Base-by-base conservation (phyloP, 92 coral and sea anemone species). In the Umimayanthus kanabou region DNA sequence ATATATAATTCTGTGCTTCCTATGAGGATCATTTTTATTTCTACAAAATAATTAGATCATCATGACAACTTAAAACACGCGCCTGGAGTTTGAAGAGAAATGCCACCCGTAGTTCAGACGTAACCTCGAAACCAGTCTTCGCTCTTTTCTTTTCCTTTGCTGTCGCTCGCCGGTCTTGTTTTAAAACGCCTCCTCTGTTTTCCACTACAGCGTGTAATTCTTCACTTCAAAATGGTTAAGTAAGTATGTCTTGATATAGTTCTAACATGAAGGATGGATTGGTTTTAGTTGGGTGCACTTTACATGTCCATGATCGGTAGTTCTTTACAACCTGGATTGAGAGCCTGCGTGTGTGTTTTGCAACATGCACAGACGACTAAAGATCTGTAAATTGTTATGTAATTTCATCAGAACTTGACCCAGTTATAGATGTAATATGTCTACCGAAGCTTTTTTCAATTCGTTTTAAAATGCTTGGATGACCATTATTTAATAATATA, bases 81-180 rank as follows among this genome's bases (percentile, higher is more conserved):
- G 86, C 86, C 58, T 43, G 2, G 58, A 61, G 11, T 82, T 23
- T 39, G 25, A 65, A 65, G 15, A 26, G 14, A 80, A 67, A 67
- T 61, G 16, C 85, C 85, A 82, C 86, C 74, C 58, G 86, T 39
- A 82, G 86, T 66, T n/a, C 28, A 29, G 76, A 67, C 53, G 57
- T 64, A 23, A 65, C 57, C 23, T 81, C 39, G 86, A 50, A 55
- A 82, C 86, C 86, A 82, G 86, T 82, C 86, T 82, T 40, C 61
- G 71, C 84, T 67, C 86, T 82, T 72, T 47, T 26, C 40, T 3
- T 82, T 15, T 39, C 37, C 37, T 58, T 53, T 47, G 53, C 30
- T 3, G 45, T 0, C n/a, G 14, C 20, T 11, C 22, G 42, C 45
- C 76, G 39, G 76, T 53, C 76, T 20, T 0, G 26, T 73, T 30